A percentile compares a stretch with the other conserved stretches of the same genome.
These are phyloP conservation scores for Octopus sinensis DNA, from an alignment of 1,140 invertebrate genomes.

Conservation along the genomic window DNA sequence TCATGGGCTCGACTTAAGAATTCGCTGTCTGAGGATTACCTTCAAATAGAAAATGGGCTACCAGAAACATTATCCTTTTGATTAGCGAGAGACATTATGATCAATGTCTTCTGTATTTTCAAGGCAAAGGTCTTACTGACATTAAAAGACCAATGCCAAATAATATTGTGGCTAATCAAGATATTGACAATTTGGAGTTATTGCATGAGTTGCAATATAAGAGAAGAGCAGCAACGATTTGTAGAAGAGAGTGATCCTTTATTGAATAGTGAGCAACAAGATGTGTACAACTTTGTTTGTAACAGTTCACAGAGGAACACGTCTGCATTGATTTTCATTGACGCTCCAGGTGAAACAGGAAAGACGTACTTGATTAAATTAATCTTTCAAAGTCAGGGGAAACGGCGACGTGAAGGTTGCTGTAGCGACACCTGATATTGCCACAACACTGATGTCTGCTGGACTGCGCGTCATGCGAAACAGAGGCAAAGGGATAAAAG, in stretches of 20 bases:
- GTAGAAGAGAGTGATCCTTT: background rate
- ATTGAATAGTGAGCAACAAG: background rate
- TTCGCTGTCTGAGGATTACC: no score
- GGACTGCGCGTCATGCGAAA: background rate
- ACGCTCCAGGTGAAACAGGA: slow-evolving; percentile 53
- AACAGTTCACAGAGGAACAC: background rate
- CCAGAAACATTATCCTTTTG: no score
- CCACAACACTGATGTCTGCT: slow-evolving; percentile 20
- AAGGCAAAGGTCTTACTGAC: background rate
- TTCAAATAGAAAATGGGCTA: no score
- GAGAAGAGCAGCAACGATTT: background rate
- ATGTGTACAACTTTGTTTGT: background rate
- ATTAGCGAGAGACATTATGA: no score
- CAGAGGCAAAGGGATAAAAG: no score
- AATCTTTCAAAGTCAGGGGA: slow-evolving; percentile 27
- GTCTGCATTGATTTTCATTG: slow-evolving; percentile 43
- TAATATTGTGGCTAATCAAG: background rate
- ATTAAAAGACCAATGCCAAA: background rate
- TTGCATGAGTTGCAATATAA: slow-evolving; percentile 8
- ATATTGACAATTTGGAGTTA: background rate
- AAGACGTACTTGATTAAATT: slow-evolving; percentile 32
- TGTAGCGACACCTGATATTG: slow-evolving; percentile 33
- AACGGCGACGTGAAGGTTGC: slow-evolving; percentile 27
- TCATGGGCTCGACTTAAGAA: no score
- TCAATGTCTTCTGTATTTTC: no score